A percentile compares a stretch with the other conserved stretches of the same genome.
These are phyloP conservation scores for Urophycis tenuis DNA, from an alignment of 2,797 vertebrate species.

Conservation along the genomic window DNA sequence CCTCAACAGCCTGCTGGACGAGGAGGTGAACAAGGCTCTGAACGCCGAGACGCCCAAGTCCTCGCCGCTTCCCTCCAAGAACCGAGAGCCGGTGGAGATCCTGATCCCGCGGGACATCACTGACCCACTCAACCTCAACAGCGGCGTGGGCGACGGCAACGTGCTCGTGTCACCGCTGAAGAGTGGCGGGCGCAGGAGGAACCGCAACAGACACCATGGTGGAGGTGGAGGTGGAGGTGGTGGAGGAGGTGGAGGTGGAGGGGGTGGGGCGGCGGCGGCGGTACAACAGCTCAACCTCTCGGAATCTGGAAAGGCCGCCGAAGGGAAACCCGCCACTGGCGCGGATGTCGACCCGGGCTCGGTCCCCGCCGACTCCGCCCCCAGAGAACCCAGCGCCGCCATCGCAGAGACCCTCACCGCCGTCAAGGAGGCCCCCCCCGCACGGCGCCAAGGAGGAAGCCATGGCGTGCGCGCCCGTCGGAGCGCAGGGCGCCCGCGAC, in stretches of 20 bases:
- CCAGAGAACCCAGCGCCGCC: slow-evolving; percentile 49
- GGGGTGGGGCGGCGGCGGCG: slow-evolving; percentile 33
- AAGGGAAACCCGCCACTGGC: slow-evolving; percentile 36
- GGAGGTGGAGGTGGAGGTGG: slow-evolving; percentile 43
- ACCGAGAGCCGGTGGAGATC: slow-evolving; percentile 86
- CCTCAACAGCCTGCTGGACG: slow-evolving; percentile 90
- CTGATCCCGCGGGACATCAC: slow-evolving; percentile 91
- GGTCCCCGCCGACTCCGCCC: slow-evolving; percentile 36
- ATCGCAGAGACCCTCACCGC: slow-evolving; percentile 28
- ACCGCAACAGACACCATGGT: slow-evolving; percentile 81
- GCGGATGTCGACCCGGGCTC: slow-evolving; percentile 29
- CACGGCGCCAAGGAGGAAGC: slow-evolving; percentile 73
- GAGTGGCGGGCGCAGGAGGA: slow-evolving; percentile 73
- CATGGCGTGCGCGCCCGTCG: slow-evolving; percentile 32
- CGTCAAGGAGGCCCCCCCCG: slow-evolving; percentile 52
- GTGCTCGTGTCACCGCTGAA: slow-evolving; percentile 74
- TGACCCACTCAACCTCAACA: slow-evolving; percentile 87
- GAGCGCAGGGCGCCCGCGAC: slow-evolving; percentile 2
- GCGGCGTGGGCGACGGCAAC: slow-evolving; percentile 69
- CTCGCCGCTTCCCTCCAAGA: slow-evolving; percentile 82
- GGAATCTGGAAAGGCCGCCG: slow-evolving; percentile 49
- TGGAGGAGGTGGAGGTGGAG: slow-evolving; percentile 32
- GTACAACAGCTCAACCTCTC: slow-evolving; percentile 43
- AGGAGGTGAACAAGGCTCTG: slow-evolving; percentile 85
- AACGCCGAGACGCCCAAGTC: slow-evolving; percentile 94